Conservation (phyloP, 2,113 vertebrate genomes). For the Colius striatus region DNA sequence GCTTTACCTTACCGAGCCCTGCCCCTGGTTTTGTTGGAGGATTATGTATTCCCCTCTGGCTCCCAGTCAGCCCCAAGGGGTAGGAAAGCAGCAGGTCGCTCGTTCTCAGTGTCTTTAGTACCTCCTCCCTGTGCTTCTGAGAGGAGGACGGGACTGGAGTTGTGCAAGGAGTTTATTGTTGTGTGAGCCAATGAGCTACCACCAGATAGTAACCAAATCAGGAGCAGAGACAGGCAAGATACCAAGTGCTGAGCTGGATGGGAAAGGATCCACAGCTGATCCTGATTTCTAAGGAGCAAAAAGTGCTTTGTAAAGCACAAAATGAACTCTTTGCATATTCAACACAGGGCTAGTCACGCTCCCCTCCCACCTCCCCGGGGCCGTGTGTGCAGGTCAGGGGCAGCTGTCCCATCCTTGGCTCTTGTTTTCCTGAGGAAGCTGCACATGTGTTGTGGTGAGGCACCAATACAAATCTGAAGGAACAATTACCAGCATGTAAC, state of each 20-base stretch:
- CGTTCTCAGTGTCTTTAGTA: background rate
- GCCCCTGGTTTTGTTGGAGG: background rate
- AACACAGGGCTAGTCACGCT: background rate
- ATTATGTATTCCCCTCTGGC: background rate
- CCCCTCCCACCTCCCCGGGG: background rate
- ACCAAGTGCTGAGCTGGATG: conserved; percentile 48
- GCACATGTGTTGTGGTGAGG: background rate
- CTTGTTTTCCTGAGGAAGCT: background rate
- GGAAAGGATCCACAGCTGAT: conserved; percentile 37
- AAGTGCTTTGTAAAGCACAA: conserved; percentile 27
- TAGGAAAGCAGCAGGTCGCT: background rate
- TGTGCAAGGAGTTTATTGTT: background rate
- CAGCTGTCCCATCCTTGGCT: background rate
- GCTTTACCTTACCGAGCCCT: background rate
- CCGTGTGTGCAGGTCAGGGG: fast-evolving
- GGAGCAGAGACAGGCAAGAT: conserved; percentile 32
- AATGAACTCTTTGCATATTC: background rate
- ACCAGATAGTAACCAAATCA: background rate
- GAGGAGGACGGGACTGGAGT: background rate
- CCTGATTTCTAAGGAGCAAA: conserved; percentile 11
- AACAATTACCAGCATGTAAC: background rate
- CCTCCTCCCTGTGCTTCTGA: background rate
- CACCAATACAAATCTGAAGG: background rate
- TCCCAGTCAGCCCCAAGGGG: background rate
- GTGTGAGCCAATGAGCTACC: background rate